A percentile compares a stretch with the other conserved stretches of the same genome.
Conservation (phyloP, 2,113 vertebrate species). For the Indicator indicator region DNA sequence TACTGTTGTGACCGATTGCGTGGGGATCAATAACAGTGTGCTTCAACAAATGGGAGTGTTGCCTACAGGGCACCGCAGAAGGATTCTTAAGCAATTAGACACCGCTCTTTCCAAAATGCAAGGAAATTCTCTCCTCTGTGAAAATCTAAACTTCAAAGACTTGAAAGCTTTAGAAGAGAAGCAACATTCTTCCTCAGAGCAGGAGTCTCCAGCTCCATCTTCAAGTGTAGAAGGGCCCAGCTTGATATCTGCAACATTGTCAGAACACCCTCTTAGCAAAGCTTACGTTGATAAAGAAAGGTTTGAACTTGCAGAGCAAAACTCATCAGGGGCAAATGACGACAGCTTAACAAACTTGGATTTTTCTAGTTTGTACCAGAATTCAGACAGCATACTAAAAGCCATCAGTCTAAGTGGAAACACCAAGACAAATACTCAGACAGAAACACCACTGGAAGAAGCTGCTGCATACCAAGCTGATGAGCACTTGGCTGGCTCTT, state of each 20-base stretch:
- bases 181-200: not conserved
- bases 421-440: not conserved
- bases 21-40: slow-evolving; percentile 75
- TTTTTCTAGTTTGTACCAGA: slow-evolving; percentile 8
- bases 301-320: not conserved
- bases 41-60: slow-evolving; percentile 84
- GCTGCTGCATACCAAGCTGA: slow-evolving; percentile 11
- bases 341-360: not conserved
- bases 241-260: not conserved
- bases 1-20: slow-evolving; percentile 77
- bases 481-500: not conserved
- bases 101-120: slow-evolving; percentile 55
- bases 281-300: not conserved
- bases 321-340: not conserved
- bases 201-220: not conserved
- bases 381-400: slow-evolving; percentile 5
- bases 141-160: slow-evolving; percentile 53
- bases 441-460: slow-evolving; percentile 9
- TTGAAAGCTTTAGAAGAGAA: not conserved
- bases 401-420: not conserved
- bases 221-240: not conserved
- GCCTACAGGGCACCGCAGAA: slow-evolving; percentile 91
- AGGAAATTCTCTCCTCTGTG: not conserved
- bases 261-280: not conserved
- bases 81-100: slow-evolving; percentile 89